phyloP scores from a whole-genome alignment of 2,797 vertebrate species.

The Masticophis lateralis region DNA sequence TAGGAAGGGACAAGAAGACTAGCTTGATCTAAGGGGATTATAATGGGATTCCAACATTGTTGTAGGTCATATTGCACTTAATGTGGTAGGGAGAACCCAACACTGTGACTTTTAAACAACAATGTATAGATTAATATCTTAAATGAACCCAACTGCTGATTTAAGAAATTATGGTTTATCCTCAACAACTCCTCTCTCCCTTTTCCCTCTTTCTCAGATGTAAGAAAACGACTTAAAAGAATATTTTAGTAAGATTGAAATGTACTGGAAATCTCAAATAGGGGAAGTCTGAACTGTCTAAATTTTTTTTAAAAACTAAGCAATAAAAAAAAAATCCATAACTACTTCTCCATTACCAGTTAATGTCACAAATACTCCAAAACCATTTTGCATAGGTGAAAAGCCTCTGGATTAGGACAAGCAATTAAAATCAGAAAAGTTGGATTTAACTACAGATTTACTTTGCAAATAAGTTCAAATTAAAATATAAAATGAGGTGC shows the following conservation, averaged over 20 bases:
- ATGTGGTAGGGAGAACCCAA: neutral
- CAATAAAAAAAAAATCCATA: neutral
- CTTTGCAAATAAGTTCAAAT: slow-evolving; percentile 29
- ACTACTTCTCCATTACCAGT: neutral
- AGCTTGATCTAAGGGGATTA: neutral
- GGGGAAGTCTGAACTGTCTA: too few relatives aligned
- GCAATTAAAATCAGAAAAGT: neutral
- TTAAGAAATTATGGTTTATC: neutral
- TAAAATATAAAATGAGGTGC: neutral
- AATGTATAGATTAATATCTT: neutral
- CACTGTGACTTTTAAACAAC: neutral
- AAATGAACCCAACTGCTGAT: neutral
- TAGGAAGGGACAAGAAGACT: neutral
- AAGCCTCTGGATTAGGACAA: neutral
- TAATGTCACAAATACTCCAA: neutral
- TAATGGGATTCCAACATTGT: neutral
- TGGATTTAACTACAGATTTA: neutral
- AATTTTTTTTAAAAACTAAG: neutral
- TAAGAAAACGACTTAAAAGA: neutral
- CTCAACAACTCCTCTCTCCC: neutral
- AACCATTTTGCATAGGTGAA: neutral
- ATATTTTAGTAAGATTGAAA: neutral
- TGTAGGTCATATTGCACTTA: neutral
- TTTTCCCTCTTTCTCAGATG: neutral
- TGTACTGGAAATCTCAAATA: neutral